Evolutionary conservation across 2,113 vertebrate genomes (phyloP).

Genomic region (Psittacus erithacus): DNA sequence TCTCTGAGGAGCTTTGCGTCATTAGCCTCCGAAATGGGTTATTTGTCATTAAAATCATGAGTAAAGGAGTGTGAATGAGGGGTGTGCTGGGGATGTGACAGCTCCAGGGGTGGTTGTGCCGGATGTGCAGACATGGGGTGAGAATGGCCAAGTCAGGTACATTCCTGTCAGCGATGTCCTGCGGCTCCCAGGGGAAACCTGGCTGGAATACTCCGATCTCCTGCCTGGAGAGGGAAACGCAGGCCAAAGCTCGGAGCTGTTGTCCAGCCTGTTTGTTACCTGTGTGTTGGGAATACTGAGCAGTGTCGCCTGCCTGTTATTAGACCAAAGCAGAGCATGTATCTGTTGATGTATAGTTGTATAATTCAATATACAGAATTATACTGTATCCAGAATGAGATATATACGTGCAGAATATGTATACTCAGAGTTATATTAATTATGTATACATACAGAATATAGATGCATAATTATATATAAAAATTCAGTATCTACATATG

Average conservation of each 20-base stretch:
- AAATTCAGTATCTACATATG: background rate
- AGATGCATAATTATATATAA: background rate
- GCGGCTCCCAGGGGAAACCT: background rate
- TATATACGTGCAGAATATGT: background rate
- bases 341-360: background rate
- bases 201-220: background rate
- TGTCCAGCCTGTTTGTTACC: background rate
- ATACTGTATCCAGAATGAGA: background rate
- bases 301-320: no score
- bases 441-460: background rate
- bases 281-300: background rate
- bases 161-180: background rate
- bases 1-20: background rate
- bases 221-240: background rate
- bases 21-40: background rate
- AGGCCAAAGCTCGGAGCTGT: background rate
- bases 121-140: fast-evolving
- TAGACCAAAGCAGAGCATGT: background rate
- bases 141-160: background rate
- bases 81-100: fast-evolving
- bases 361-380: background rate
- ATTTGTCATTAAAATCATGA: background rate
- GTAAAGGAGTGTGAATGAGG: background rate
- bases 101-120: background rate
- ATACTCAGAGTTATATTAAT: background rate